Conservation (phyloP, 1,140 invertebrate species). For the Reticulitermes speratus region DNA sequence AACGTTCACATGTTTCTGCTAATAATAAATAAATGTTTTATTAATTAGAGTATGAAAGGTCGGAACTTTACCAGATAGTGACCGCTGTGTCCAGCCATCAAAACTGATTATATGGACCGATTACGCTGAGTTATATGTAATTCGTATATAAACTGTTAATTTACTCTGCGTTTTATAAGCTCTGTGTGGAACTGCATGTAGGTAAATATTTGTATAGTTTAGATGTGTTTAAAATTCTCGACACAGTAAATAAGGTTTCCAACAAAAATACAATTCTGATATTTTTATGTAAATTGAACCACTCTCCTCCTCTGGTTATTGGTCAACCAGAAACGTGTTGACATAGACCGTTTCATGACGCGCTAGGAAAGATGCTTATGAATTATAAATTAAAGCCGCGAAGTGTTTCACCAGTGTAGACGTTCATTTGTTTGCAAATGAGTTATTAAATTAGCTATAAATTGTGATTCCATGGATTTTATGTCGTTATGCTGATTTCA, state of each 20-base stretch:
- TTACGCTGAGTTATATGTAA: neutral
- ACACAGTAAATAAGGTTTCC: neutral
- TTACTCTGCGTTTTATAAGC: neutral
- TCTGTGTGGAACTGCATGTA: slow-evolving; percentile 6
- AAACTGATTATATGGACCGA: neutral
- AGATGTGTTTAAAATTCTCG: slow-evolving; percentile 2
- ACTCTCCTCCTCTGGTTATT: neutral
- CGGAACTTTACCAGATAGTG: neutral
- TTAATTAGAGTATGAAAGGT: neutral
- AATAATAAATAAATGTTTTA: slow-evolving; percentile 7
- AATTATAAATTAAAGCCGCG: neutral
- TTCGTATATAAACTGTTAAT: slow-evolving; percentile 10
- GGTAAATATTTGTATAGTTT: slow-evolving; percentile 18
- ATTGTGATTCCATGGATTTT: neutral
- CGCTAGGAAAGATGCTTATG: neutral
- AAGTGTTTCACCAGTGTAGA: neutral
- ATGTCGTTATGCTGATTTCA: neutral
- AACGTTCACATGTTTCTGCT: neutral
- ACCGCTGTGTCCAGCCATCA: neutral
- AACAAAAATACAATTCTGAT: neutral
- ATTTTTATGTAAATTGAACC: slow-evolving; percentile 4
- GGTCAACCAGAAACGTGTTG: neutral
- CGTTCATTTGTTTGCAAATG: neutral
- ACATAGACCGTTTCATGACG: neutral
- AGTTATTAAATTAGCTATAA: neutral